Evolutionary conservation across 2,797 vertebrate species (phyloP).

Genomic region (Notamacropus eugenii): DNA sequence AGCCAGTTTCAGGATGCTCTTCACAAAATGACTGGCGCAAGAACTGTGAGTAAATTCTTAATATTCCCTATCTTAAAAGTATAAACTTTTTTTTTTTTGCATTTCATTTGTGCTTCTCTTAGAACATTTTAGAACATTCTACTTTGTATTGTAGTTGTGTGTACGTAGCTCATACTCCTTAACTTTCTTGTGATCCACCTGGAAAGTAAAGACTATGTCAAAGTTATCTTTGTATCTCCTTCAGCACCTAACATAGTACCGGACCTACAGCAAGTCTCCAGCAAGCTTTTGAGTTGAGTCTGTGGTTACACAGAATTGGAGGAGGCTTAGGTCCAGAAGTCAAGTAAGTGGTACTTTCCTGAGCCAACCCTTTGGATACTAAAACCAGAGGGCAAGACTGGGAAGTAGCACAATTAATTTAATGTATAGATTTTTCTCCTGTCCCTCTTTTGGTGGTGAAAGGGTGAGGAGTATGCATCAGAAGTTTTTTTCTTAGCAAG

Average conservation of each 20-base stretch:
- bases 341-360: not conserved
- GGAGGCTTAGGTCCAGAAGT: not conserved
- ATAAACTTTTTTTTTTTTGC: not conserved
- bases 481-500: not conserved
- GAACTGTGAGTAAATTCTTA: conserved; percentile 89
- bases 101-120: not conserved
- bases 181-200: not conserved
- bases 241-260: not conserved
- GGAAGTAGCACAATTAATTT: not conserved
- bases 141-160: not conserved
- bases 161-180: not conserved
- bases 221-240: not conserved
- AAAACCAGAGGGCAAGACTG: not conserved
- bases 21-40: conserved; percentile 91
- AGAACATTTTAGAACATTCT: not conserved
- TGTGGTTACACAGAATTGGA: not conserved
- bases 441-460: not conserved
- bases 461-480: not conserved
- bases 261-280: not conserved
- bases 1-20: conserved; percentile 91
- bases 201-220: not conserved
- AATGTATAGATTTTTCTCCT: not conserved
- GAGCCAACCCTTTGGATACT: not conserved
- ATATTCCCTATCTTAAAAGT: not conserved
- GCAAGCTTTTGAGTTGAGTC: not conserved